phyloP scores from a whole-genome alignment of 1,140 invertebrate genomes.

The Aphaenogaster ashmeadi region DNA sequence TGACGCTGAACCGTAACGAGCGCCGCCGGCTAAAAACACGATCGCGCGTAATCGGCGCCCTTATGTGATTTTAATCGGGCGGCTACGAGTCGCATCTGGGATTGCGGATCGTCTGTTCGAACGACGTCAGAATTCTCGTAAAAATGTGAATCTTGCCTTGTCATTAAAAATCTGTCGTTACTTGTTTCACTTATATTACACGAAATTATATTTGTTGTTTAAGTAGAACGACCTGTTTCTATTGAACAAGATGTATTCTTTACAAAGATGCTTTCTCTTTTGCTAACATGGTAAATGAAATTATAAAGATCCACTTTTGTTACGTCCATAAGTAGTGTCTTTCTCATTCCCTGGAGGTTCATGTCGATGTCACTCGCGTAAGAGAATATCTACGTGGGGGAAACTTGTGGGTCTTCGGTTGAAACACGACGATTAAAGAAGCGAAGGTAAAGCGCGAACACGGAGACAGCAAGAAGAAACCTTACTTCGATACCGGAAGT shows the following conservation, averaged over 20 bases:
- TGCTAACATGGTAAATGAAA: neutral
- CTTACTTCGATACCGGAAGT: slow-evolving; percentile 69
- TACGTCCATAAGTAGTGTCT: neutral
- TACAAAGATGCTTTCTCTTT: neutral
- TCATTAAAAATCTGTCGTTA: neutral
- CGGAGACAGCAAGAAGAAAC: slow-evolving; percentile 59
- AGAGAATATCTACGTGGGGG: slow-evolving; percentile 7
- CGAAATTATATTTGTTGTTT: neutral
- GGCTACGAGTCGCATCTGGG: neutral
- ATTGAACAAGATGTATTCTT: neutral
- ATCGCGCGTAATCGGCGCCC: slow-evolving; percentile 22
- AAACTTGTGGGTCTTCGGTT: slow-evolving; percentile 34
- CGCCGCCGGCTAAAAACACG: slow-evolving; percentile 29
- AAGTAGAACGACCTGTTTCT: neutral
- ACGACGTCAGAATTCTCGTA: neutral
- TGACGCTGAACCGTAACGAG: slow-evolving; percentile 9
- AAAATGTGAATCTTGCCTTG: slow-evolving; percentile 36
- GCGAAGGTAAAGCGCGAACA: neutral
- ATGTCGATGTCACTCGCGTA: neutral
- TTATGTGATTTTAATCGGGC: slow-evolving; percentile 54
- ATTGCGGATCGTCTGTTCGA: slow-evolving; percentile 3
- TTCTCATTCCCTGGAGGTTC: neutral
- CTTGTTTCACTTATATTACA: neutral
- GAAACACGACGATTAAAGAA: slow-evolving; percentile 8
- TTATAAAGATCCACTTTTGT: neutral